Base-by-base conservation (phyloP, 2,888 invertebrate species). In the Parelbella ahira region DNA sequence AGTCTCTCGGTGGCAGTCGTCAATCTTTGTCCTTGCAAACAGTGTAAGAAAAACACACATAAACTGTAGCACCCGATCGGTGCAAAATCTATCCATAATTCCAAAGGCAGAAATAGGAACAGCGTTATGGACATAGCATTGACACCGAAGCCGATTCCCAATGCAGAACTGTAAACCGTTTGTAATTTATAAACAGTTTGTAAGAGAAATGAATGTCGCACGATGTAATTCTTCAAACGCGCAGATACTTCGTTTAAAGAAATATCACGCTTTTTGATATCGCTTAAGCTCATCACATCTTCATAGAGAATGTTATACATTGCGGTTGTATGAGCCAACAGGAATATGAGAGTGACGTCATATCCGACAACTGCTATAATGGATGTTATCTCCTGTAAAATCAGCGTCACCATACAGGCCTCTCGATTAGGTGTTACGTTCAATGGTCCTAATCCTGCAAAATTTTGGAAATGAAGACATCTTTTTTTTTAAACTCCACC, bases 21-120 rank as follows among this genome's bases (percentile, higher is more conserved):
- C 30, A 71, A 53, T 15, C 58, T 58, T 36, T 70, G 68, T 0
- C 71, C 68, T 53, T 56, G 54, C 12, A 57, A 54, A 46, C 68
- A 70, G 44, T 70, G 63, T 29, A 69, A 48, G 23, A 68, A 69
- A 44, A 67, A 66, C 4, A 60, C 44, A 8, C 56, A 53, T 3
- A 65, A 37, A 7, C 55, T 54, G 28, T 63, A 49, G 10, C 27
- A 50, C 25, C 63, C 49, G 6, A 67, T 30, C 6, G 65, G 64
- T 7, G 46, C 52, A 43, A 60, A 67, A 8, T 52, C 60, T 1
- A 59, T 37, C 46, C 56, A 53, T 4, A 55, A 50, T 0, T 65
- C 53, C 1, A 65, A 30, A 6, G 67, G 67, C 11, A 69, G 45
- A 11, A 60, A 53, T 28, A 64, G 57, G 12, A 67, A 66, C 30